These are phyloP conservation scores for Ptychochromis oligacanthus DNA, from an alignment of 2,113 vertebrate species.

Conservation along the genomic window DNA sequence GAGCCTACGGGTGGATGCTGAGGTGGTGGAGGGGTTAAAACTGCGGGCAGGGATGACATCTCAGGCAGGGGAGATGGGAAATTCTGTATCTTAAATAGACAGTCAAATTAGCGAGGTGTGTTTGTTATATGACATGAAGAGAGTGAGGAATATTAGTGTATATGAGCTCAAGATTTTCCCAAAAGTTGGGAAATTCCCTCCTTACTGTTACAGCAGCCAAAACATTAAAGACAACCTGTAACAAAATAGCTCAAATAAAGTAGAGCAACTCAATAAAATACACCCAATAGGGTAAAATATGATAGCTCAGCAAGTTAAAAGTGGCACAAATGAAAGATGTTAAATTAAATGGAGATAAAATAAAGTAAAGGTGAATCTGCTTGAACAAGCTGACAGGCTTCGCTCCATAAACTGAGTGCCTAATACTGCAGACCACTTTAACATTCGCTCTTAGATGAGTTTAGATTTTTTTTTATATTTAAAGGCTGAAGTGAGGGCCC, in stretches of 20 bases:
- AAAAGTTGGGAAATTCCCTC: neutral
- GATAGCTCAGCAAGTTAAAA: neutral
- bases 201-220: neutral
- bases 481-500: no score
- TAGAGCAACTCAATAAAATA: neutral
- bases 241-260: neutral
- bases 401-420: no score
- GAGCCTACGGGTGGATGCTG: neutral
- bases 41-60: neutral
- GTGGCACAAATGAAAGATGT: neutral
- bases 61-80: neutral
- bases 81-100: neutral
- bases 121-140: neutral
- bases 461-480: no score
- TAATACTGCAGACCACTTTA: no score
- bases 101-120: neutral
- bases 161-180: neutral
- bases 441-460: no score
- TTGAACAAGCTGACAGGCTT: neutral
- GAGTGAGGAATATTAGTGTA: neutral
- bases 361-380: neutral
- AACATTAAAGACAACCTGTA: neutral
- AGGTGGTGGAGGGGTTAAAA: neutral
- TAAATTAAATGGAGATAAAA: neutral
- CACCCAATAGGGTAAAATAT: neutral